Evolutionary conservation across 2,888 invertebrate genomes (phyloP).

Genomic region (Temnothorax ravouxi): DNA sequence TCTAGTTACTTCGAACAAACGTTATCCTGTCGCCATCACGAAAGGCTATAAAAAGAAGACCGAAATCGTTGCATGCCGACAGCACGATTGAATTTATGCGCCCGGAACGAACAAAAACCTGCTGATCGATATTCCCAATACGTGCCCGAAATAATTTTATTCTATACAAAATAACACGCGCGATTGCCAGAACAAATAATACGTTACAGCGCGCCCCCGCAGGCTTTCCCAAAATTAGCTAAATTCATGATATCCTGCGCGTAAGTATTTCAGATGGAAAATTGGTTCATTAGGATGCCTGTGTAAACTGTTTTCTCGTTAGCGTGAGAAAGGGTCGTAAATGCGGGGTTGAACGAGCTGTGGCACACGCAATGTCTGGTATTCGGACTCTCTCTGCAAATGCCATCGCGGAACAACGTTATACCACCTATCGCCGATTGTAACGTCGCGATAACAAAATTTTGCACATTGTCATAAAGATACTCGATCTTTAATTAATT

Average conservation of each 20-base stretch:
- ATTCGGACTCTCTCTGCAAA: conserved; percentile 65
- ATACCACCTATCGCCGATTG: conserved; percentile 17
- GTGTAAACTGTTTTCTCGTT: conserved; percentile 62
- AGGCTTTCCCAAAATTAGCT: not conserved
- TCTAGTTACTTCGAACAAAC: conserved; percentile 39
- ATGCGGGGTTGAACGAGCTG: conserved; percentile 73
- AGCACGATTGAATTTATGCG: conserved; percentile 30
- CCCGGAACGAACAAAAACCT: not conserved
- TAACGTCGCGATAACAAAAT: conserved; percentile 21
- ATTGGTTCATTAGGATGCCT: conserved; percentile 64
- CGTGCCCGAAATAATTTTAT: conserved; percentile 20
- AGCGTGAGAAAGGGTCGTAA: conserved; percentile 75
- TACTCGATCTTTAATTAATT: conserved; percentile 47
- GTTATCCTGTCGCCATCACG: conserved; percentile 28
- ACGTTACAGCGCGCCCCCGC: not conserved
- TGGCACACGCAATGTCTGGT: conserved; percentile 73
- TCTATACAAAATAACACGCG: conserved; percentile 6
- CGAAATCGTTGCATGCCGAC: conserved; percentile 27
- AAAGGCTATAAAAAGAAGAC: conserved; percentile 37
- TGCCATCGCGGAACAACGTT: conserved; percentile 27
- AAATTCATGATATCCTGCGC: conserved; percentile 39
- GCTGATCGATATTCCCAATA: not conserved
- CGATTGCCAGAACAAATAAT: not conserved
- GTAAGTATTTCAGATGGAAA: conserved; percentile 59
- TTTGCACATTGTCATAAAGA: conserved; percentile 31